A percentile compares a stretch with the other conserved stretches of the same genome.
These are phyloP conservation scores for Sceloporus tristichus DNA, from an alignment of 2,113 vertebrate genomes.

Conservation along the genomic window DNA sequence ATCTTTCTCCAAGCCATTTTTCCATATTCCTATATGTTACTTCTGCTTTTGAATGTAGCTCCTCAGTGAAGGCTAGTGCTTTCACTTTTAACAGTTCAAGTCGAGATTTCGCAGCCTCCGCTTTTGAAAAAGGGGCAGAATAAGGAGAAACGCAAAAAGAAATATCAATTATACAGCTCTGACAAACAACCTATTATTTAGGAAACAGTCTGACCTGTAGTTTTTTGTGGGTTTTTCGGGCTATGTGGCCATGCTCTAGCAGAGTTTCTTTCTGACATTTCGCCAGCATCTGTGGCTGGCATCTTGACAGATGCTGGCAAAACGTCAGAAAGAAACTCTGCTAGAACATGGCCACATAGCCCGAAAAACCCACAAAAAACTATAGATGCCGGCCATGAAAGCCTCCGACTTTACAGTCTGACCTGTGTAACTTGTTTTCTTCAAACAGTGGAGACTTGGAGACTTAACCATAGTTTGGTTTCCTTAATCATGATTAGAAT, in stretches of 20 bases:
- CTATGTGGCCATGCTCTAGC: too few relatives aligned
- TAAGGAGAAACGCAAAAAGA: slow-evolving; percentile 29
- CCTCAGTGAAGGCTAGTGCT: slow-evolving; percentile 76
- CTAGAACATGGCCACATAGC: too few relatives aligned
- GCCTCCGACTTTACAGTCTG: too few relatives aligned
- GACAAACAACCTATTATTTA: background rate
- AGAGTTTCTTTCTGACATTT: too few relatives aligned
- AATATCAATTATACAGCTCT: background rate
- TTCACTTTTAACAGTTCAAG: slow-evolving; percentile 86
- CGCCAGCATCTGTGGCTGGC: too few relatives aligned
- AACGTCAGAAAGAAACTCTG: too few relatives aligned
- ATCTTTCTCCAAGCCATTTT: slow-evolving; percentile 82
- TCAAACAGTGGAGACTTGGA: background rate
- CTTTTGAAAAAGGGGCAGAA: slow-evolving; percentile 72
- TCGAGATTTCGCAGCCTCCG: slow-evolving; percentile 75
- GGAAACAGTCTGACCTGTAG: background rate
- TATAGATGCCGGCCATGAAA: too few relatives aligned
- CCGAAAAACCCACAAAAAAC: too few relatives aligned
- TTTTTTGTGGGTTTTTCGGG: too few relatives aligned
- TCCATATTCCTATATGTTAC: slow-evolving; percentile 81
- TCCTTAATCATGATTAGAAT: background rate
- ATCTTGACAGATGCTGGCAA: too few relatives aligned
- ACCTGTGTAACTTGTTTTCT: background rate
- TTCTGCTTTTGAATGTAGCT: slow-evolving; percentile 78
- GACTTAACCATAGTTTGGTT: background rate